phyloP scores from a whole-genome alignment of 2,888 invertebrate genomes.

The Acanthosepion lycidas region DNA sequence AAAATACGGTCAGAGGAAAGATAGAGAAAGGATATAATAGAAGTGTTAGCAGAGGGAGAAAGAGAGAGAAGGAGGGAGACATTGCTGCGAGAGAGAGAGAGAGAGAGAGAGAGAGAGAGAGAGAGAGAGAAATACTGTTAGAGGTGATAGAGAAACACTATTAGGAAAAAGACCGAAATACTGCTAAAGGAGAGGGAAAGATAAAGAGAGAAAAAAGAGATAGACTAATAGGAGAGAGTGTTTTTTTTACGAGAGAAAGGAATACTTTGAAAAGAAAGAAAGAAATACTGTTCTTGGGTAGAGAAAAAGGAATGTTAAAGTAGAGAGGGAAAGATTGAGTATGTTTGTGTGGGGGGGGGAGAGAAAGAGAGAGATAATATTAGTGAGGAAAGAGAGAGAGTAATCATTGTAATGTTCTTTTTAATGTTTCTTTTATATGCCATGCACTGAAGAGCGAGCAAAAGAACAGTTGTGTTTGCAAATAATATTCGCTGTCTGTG shows the following conservation, averaged over 20 bases:
- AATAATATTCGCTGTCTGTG: too few relatives aligned
- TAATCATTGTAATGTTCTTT: too few relatives aligned
- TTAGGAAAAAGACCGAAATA: too few relatives aligned
- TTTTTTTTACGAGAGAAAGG: background rate
- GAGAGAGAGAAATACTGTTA: background rate
- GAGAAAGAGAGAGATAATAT: background rate
- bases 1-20: too few relatives aligned
- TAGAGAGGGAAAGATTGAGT: background rate
- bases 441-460: too few relatives aligned
- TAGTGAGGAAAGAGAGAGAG: background rate
- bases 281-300: too few relatives aligned
- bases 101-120: background rate
- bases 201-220: background rate
- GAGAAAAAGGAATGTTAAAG: background rate
- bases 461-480: too few relatives aligned
- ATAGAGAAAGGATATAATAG: too few relatives aligned
- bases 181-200: background rate
- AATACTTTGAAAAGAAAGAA: background rate
- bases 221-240: background rate
- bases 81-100: background rate
- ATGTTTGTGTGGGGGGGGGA: background rate
- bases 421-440: too few relatives aligned
- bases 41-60: too few relatives aligned
- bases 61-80: background rate
- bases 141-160: too few relatives aligned